A percentile compares a stretch with the other conserved stretches of the same genome.
Conservation (phyloP, 2,113 vertebrate genomes). For the Macquaria australasica region DNA sequence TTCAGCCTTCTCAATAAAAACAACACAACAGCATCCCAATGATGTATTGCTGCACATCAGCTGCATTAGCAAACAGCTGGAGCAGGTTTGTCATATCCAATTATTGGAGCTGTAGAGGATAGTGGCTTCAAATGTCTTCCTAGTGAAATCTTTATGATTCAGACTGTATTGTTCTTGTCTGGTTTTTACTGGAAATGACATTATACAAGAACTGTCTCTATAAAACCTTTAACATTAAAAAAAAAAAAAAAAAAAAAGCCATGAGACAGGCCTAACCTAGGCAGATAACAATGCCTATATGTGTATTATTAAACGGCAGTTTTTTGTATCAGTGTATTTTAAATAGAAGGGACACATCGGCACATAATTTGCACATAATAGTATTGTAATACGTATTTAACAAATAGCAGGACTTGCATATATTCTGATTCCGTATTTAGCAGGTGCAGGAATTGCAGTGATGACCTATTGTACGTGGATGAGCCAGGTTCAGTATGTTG, state of each 20-base stretch:
- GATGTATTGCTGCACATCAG: slow-evolving; percentile 62
- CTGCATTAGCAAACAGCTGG: slow-evolving; percentile 72
- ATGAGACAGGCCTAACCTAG: background rate
- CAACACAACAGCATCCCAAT: slow-evolving; percentile 68
- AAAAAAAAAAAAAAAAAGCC: background rate
- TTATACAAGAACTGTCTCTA: slow-evolving; percentile 11
- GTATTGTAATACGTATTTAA: background rate
- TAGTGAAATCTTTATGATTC: slow-evolving; percentile 51
- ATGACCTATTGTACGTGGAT: background rate
- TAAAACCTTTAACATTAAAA: slow-evolving; percentile 12
- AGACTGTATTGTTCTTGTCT: slow-evolving; percentile 28
- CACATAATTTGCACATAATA: background rate
- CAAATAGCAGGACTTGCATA: background rate
- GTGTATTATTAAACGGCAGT: slow-evolving; percentile 15
- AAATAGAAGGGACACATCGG: background rate
- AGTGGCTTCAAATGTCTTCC: slow-evolving; percentile 27
- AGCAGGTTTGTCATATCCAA: slow-evolving; percentile 67
- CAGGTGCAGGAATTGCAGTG: background rate
- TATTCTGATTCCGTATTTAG: background rate
- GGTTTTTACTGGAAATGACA: slow-evolving; percentile 38
- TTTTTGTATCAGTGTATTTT: slow-evolving; percentile 22
- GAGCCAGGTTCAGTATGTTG: background rate
- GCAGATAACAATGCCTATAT: slow-evolving; percentile 5
- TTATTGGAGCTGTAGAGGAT: slow-evolving; percentile 52
- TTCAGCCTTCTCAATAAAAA: slow-evolving; percentile 71